Evolutionary conservation across 2,797 vertebrate species (phyloP).

Genomic region (Hippocampus kuda): DNA sequence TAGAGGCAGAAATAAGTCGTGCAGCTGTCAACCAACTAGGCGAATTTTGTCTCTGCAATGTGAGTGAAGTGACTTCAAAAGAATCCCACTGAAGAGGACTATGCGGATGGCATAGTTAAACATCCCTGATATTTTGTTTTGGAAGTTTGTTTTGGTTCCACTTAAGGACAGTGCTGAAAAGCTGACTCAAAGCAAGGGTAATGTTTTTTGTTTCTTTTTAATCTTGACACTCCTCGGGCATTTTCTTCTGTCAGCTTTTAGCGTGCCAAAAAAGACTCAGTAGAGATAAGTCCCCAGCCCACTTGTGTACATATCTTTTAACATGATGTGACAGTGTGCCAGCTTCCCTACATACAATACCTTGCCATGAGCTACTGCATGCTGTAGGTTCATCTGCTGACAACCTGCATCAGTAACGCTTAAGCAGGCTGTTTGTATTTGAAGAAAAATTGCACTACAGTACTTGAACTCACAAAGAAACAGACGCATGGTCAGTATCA

Average conservation of each 20-base stretch:
- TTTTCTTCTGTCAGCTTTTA: conserved; percentile 63
- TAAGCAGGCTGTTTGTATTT: background rate
- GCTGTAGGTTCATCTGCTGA: conserved; percentile 21
- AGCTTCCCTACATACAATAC: conserved; percentile 29
- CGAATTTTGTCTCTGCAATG: background rate
- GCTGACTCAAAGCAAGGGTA: conserved; percentile 45
- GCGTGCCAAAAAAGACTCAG: conserved; percentile 56
- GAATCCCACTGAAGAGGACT: conserved; percentile 24
- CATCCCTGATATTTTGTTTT: background rate
- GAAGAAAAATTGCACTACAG: background rate
- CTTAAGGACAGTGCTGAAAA: conserved; percentile 30
- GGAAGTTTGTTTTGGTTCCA: conserved; percentile 38
- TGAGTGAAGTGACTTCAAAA: conserved; percentile 28
- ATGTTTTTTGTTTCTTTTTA: conserved; percentile 43
- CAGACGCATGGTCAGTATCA: background rate
- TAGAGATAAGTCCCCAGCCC: conserved; percentile 36
- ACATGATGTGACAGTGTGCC: conserved; percentile 55
- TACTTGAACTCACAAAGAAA: background rate
- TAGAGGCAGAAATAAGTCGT: background rate
- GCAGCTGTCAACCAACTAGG: background rate
- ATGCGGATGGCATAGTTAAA: conserved; percentile 29
- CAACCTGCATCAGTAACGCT: conserved; percentile 15
- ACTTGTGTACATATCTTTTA: conserved; percentile 32
- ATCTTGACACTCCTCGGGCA: conserved; percentile 34
- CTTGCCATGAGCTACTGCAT: conserved; percentile 50